Evolutionary conservation across 2,113 vertebrate genomes (phyloP), one percentile per base, ranked within the genome.

Genomic region (Antigone vipio): DNA sequence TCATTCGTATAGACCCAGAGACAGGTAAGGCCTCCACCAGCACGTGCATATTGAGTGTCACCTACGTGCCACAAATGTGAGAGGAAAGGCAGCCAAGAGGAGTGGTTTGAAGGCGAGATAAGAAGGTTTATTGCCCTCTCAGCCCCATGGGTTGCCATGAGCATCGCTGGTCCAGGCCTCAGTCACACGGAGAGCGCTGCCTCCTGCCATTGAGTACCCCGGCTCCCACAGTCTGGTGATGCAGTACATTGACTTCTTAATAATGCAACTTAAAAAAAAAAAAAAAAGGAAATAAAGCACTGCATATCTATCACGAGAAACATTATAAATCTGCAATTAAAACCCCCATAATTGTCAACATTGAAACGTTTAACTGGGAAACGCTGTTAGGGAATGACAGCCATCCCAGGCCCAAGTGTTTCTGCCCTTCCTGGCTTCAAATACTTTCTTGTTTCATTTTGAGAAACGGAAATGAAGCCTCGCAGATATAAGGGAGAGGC

Each of bases 1-100:
- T 99, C 42, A 96, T 99, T 55, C 97, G 98, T 53, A 95, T 99
- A 4, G 99, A 99, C 94, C 99, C 99, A 4, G 95, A 97, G 55
- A 99, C 98, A 88, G 99, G 99, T 99, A 55, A 94, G 96, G 29
- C 38, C 49, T 85, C 62, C 15, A 6, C 10, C 47, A 53, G 34
- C 12, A 8, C 7, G 3, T 60, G 44, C n/a, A 5, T 7, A 2
- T 9, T 56, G 55, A 62, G 56, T 13, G 44, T 59, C 34, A 50
- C 32, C 53, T 26, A 11, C 1, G 0, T 32, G 47, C 17, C 59
- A 53, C 0, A 2, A 49, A 55, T 2, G 0, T 0, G 4, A 79
- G 27, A 76, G 52, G 47, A 55, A 50, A 67, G 34, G 44, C 67
- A 74, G 44, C n/a, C 72, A 66, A 59, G 50, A 92, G 27, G 59